Evolutionary conservation across 2,888 invertebrate species (phyloP).

Genomic region (Mesorhabditis belari): DNA sequence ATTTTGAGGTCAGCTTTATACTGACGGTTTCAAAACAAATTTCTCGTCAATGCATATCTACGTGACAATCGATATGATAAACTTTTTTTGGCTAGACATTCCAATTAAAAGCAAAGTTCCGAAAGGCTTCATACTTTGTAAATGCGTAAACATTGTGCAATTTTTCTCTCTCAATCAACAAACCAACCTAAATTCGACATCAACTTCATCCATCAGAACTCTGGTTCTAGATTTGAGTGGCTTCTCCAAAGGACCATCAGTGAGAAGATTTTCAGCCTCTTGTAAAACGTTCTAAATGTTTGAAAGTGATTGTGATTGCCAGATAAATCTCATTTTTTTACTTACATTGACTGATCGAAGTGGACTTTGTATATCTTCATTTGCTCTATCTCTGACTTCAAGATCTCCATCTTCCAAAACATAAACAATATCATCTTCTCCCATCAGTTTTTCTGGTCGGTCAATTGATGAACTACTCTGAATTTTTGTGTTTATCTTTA

Average conservation of each 20-base stretch:
- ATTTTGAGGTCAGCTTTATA: neutral
- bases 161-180: neutral
- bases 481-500: too few species aligned
- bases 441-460: neutral
- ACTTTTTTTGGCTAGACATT: neutral
- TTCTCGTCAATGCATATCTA: too few species aligned
- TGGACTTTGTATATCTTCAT: slow-evolving; percentile 25
- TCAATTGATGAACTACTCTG: too few species aligned
- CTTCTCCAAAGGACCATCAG: slow-evolving; percentile 27
- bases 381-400: slow-evolving; percentile 17
- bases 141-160: neutral
- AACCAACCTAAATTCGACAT: slow-evolving; percentile 27
- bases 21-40: neutral
- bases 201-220: slow-evolving; percentile 33
- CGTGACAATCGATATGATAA: neutral
- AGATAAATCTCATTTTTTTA: neutral
- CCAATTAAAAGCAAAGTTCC: neutral
- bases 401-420: slow-evolving; percentile 22
- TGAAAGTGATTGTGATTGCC: neutral
- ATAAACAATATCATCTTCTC: slow-evolving; percentile 17
- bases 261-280: slow-evolving; percentile 32
- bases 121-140: too few species aligned
- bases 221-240: slow-evolving; percentile 18
- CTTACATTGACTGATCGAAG: slow-evolving; percentile 22
- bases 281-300: slow-evolving; percentile 28